Evolutionary conservation across 2,888 invertebrate genomes (phyloP).

Genomic region (Rhingia rostrata): DNA sequence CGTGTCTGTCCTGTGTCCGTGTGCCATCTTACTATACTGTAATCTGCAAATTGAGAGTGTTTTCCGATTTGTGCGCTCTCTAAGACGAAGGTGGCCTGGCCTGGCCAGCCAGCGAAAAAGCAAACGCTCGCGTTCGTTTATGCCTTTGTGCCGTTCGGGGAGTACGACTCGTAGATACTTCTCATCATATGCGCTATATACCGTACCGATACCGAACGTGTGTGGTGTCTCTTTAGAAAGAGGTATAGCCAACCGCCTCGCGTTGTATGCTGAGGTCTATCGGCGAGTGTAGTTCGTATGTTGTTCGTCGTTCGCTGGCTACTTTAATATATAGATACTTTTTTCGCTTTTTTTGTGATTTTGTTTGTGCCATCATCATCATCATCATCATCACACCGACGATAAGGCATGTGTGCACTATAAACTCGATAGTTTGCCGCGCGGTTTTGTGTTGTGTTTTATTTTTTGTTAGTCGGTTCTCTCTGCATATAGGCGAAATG

Average conservation of each 20-base stretch:
- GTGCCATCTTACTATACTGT: constrained; percentile 65
- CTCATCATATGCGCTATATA: constrained; percentile 39
- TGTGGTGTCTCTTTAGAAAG: constrained; percentile 62
- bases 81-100: constrained; percentile 66
- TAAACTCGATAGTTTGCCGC: constrained; percentile 71
- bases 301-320: constrained; percentile 41
- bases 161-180: constrained; percentile 48
- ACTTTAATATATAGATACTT: not conserved
- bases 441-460: constrained; percentile 11
- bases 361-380: constrained; percentile 61
- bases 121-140: constrained; percentile 52
- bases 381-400: constrained; percentile 45
- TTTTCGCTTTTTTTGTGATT: constrained; percentile 10
- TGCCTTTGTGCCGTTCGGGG: constrained; percentile 41
- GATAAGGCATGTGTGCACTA: constrained; percentile 71
- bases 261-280: constrained; percentile 68
- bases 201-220: constrained; percentile 32
- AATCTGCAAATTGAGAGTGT: constrained; percentile 69
- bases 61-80: constrained; percentile 50
- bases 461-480: constrained; percentile 21
- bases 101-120: constrained; percentile 8
- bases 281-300: constrained; percentile 70
- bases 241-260: constrained; percentile 41
- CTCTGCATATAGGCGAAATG: constrained; percentile 45
- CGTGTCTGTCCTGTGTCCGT: constrained; percentile 62